phyloP scores from a whole-genome alignment of 1,140 invertebrate genomes.

The Pristionchus pacificus region DNA sequence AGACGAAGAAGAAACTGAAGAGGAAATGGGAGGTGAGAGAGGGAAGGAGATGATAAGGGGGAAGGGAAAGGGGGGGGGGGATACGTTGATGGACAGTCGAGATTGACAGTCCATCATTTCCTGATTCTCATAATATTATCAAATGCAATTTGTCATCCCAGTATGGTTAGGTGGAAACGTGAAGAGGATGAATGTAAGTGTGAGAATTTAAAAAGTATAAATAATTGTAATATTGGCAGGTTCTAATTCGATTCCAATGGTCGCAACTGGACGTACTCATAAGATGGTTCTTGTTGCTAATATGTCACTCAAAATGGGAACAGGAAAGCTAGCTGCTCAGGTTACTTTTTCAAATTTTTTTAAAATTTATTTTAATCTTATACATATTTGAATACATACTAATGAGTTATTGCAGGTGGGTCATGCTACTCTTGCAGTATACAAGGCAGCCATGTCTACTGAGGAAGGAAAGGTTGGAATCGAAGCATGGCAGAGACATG shows the following conservation, averaged over 20 bases:
- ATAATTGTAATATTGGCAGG: too few relatives aligned
- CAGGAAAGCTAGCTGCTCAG: constrained; percentile 65
- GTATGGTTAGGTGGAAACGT: too few relatives aligned
- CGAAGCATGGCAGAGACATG: constrained; percentile 18
- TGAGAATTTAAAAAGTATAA: too few relatives aligned
- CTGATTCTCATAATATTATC: too few relatives aligned
- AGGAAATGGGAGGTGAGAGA: neutral
- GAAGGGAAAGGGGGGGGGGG: too few relatives aligned
- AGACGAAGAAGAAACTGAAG: neutral
- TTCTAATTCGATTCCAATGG: too few relatives aligned
- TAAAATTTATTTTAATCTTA: neutral
- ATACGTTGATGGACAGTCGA: too few relatives aligned
- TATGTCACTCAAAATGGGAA: constrained; percentile 64
- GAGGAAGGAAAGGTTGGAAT: constrained; percentile 16
- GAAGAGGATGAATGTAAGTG: too few relatives aligned
- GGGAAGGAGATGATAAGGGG: neutral
- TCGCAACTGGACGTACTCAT: constrained; percentile 27
- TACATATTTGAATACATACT: neutral
- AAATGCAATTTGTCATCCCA: too few relatives aligned
- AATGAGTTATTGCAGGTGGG: constrained; percentile 61
- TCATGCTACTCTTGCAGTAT: constrained; percentile 66
- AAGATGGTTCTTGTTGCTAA: constrained; percentile 72
- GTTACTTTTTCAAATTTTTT: neutral
- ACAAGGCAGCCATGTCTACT: constrained; percentile 54
- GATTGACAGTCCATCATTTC: too few relatives aligned